A percentile compares a stretch with the other conserved stretches of the same genome.
These are phyloP conservation scores for Rutpela maculata DNA, from an alignment of 2,888 invertebrate genomes.

Conservation along the genomic window DNA sequence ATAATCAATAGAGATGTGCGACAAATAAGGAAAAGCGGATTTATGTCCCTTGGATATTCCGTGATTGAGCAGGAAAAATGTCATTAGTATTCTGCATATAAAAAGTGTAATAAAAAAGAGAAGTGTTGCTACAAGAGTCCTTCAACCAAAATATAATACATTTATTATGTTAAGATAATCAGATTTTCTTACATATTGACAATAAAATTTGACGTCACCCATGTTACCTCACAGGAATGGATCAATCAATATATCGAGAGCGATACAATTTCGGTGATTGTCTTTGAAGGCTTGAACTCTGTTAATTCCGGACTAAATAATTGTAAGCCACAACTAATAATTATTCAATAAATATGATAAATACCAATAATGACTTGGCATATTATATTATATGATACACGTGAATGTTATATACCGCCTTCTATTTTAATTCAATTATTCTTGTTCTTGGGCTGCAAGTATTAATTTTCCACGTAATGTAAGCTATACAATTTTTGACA, in stretches of 20 bases:
- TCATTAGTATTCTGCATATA: background rate
- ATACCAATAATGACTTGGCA: conserved; percentile 17
- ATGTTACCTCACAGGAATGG: background rate
- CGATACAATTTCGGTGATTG: background rate
- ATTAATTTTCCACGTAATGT: conserved; percentile 22
- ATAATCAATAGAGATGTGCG: no score
- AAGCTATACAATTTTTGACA: conserved; percentile 8
- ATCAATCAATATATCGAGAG: background rate
- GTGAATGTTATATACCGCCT: conserved; percentile 19
- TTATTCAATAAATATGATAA: conserved; percentile 14
- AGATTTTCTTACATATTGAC: background rate
- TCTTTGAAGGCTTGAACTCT: background rate
- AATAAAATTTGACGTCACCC: background rate
- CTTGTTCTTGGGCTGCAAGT: conserved; percentile 3
- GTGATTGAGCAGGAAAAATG: background rate
- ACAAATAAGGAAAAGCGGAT: background rate
- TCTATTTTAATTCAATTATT: conserved; percentile 30
- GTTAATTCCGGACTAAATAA: background rate
- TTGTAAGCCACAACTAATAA: background rate
- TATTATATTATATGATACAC: background rate
- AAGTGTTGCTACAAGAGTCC: background rate
- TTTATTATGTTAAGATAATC: background rate
- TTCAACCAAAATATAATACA: background rate
- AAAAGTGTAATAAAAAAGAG: background rate
- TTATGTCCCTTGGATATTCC: background rate